Evolutionary conservation across 2,113 vertebrate species (phyloP), one percentile per base, ranked within the genome.

Genomic region (Anser cygnoides): DNA sequence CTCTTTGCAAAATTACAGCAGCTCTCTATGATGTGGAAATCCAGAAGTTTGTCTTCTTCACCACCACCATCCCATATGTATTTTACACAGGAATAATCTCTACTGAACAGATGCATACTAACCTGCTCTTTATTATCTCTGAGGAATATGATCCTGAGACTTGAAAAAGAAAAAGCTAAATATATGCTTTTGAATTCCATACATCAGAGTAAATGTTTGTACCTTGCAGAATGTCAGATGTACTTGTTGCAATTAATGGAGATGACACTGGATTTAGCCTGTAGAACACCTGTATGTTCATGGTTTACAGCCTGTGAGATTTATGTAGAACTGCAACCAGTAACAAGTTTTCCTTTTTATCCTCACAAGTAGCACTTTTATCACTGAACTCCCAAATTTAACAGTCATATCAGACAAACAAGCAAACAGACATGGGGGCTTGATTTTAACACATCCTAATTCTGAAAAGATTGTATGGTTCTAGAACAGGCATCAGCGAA

Each of bases 371-470:
- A 77, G 10, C 19, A 49, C 11, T 35, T 62, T 55, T 14, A 35
- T 26, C 35, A 68, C 37, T 14, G 17, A 91, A 77, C 19, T 23
- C 41, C 46, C 49, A 46, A 58, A 57, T 81, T 61, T 6, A 83
- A 21, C 44, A 91, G 31, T 29, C 0, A 0, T 35, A 75, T 26
- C 58, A 57, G 49, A 58, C 39, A 62, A 73, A 73, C 11, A 20
- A 41, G 20, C 13, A 50, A 8, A 13, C 1, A 13, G 0, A 10
- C 1, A 13, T 0, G 0, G 11, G 10, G 25, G 59, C 22, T 70
- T 68, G 21, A 0, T n/a, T 46, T 41, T 52, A 65, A n/a, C 4
- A 46, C 6, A 57, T n/a, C 31, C 66, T n/a, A 13, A 21, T 83
- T 84, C 21, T 28, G 31, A 46, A 41, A 57, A 37, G 11, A 43